Conservation (phyloP, 2,888 invertebrate genomes). For the Drosophila dives region DNA sequence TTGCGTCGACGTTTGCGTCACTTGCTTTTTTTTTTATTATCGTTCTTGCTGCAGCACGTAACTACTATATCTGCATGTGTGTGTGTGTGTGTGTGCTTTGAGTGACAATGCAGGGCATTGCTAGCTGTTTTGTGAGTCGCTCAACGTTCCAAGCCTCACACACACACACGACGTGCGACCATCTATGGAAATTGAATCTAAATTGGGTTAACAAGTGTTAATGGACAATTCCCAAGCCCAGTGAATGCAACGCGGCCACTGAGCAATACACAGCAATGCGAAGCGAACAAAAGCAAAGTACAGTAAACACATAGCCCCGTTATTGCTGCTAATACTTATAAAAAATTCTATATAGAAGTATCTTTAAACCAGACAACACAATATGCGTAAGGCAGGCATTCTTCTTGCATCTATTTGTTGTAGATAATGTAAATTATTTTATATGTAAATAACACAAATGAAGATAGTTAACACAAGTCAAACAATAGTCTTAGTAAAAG, state of each 20-base stretch:
- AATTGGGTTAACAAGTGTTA: conserved; percentile 82
- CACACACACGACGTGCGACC: conserved; percentile 32
- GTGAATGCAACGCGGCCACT: conserved; percentile 32
- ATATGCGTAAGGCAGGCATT: background rate
- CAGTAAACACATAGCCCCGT: conserved; percentile 53
- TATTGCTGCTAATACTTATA: conserved; percentile 22
- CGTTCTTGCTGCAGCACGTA: conserved; percentile 55
- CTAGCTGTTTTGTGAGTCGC: conserved; percentile 52
- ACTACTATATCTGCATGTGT: conserved; percentile 31
- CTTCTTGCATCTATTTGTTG: background rate
- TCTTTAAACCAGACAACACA: background rate
- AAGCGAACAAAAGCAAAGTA: conserved; percentile 46
- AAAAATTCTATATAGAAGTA: background rate
- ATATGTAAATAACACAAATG: background rate
- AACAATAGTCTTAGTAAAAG: background rate
- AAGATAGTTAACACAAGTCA: background rate
- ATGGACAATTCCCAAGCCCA: conserved; percentile 74
- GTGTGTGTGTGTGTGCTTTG: conserved; percentile 39
- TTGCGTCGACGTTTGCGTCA: conserved; percentile 63
- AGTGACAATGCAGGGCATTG: conserved; percentile 72
- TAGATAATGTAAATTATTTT: background rate
- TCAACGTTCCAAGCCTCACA: conserved; percentile 41
- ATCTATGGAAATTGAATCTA: conserved; percentile 80
- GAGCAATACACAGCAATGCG: background rate
- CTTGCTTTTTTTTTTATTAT: conserved; percentile 55